Base-by-base conservation (phyloP, 1,140 invertebrate species). In the Drosophila sulfurigaster region DNA sequence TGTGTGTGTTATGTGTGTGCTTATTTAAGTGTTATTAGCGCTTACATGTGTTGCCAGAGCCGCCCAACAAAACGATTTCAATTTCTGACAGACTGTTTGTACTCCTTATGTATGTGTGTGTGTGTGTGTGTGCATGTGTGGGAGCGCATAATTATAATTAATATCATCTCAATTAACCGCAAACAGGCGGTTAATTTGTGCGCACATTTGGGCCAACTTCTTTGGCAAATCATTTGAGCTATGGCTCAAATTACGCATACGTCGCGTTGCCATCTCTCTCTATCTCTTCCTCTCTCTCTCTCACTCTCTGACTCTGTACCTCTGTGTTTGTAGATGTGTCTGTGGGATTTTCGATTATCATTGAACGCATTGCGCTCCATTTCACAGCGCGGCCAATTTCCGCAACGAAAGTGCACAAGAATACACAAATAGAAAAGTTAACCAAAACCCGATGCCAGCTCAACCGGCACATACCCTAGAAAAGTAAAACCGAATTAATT, bases 161-260 rank as follows among this genome's bases (percentile, higher is more conserved):
- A 88, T 89, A 89, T 83, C 71, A 90, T 82, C 86, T 89, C 81
- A 90, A 89, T 89, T 90, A 90, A 90, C 86, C 86, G 77, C 86
- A 82, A 90, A 90, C 81, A 86, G 76, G 86, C 79, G 82, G 86
- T 90, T 90, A 86, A 90, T 86, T 90, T 90, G 81, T 82, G 73
- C 66, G 48, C 74, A 62, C 74, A 76, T 71, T 76, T 59, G 28
- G 16, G 65, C 48, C 48, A 35, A 78, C 46, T 59, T 78, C 68
- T 64, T 41, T 35, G 6, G 38, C 59, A 75, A 68, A 52, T 46
- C 58, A 59, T 74, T 75, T 68, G 70, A 62, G 45, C 72, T 59
- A 51, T 57, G 45, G 5, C 68, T 16, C 76, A 69, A 16, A 79
- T 67, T 48, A 75, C 81, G 76, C 58, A 83, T 79, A 79, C 80